Conservation (phyloP, 2,113 vertebrate genomes). For the Tragulus kanchil region DNA sequence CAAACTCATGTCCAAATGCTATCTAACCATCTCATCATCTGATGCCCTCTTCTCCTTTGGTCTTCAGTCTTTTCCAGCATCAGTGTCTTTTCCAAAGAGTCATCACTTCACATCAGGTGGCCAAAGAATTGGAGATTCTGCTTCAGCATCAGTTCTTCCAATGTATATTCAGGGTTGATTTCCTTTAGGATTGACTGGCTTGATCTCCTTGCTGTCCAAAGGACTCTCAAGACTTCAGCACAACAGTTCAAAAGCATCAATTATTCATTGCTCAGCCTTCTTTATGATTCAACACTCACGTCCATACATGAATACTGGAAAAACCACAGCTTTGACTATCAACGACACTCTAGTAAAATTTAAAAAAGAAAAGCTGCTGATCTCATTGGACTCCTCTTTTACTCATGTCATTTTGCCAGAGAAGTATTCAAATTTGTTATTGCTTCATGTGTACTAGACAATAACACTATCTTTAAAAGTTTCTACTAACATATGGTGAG, state of each 20-base stretch:
- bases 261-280: neutral
- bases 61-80: neutral
- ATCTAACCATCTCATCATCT: neutral
- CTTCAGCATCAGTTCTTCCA: neutral
- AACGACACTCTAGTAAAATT: neutral
- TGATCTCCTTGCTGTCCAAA: neutral
- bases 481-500: neutral
- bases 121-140: neutral
- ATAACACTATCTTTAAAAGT: slow-evolving; percentile 23
- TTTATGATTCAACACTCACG: neutral
- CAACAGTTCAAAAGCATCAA: neutral
- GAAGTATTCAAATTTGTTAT: neutral
- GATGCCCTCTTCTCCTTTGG: neutral
- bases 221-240: neutral
- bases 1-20: neutral
- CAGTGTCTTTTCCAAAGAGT: neutral
- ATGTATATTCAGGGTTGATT: neutral
- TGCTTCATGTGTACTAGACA: neutral
- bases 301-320: neutral
- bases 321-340: neutral
- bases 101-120: neutral
- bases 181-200: neutral
- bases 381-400: neutral
- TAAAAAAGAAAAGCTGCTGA: neutral
- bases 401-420: neutral